phyloP scores from a whole-genome alignment of 2,113 vertebrate genomes.

The Pogonocichla stellata region DNA sequence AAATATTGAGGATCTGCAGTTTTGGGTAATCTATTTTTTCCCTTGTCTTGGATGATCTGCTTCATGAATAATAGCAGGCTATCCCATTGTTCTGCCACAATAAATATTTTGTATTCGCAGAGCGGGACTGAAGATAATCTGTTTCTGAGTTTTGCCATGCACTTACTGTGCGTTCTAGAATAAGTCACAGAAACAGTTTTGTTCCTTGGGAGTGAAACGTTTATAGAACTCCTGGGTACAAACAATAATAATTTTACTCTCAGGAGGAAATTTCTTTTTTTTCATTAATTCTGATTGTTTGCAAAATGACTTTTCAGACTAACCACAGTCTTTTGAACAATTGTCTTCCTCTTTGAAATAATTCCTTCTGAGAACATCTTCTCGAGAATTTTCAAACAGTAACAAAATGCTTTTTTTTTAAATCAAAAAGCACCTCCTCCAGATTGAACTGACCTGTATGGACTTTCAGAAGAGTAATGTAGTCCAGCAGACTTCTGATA shows the following conservation, averaged over 20 bases:
- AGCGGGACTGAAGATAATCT: background rate
- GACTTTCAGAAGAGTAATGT: background rate
- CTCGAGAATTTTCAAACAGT: background rate
- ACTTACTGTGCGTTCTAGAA: background rate
- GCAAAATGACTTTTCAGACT: background rate
- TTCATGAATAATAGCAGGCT: background rate
- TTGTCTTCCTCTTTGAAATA: background rate
- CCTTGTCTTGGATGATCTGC: background rate
- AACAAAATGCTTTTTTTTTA: background rate
- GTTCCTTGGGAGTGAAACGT: background rate
- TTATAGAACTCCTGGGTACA: background rate
- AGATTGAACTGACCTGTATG: background rate
- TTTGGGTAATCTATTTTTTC: constrained; percentile 2
- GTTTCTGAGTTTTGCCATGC: constrained; percentile 1
- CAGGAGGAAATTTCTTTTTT: background rate
- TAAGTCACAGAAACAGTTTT: background rate
- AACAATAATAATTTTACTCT: background rate
- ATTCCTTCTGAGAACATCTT: background rate
- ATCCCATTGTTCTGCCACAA: background rate
- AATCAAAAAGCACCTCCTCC: background rate
- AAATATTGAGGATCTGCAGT: background rate
- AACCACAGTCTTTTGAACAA: background rate
- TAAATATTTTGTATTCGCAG: background rate
- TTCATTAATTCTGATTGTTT: background rate
- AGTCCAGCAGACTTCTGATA: background rate